A percentile compares a stretch with the other conserved stretches of the same genome.
phyloP scores from a whole-genome alignment of 1,140 invertebrate genomes.

The Drosophila littoralis region DNA sequence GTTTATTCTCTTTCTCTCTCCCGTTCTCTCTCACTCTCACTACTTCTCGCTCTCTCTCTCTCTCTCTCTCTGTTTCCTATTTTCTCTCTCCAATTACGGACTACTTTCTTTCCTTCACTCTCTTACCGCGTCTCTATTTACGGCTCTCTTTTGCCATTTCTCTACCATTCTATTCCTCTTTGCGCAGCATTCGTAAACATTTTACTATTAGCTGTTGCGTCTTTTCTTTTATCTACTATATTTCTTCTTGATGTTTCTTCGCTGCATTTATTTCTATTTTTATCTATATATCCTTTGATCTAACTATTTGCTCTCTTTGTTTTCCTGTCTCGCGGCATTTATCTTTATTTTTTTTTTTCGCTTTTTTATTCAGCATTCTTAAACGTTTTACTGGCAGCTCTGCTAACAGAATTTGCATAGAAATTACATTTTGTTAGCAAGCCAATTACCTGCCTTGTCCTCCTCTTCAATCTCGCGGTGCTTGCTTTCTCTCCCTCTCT shows the following conservation, averaged over 20 bases:
- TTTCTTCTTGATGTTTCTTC: too few species aligned
- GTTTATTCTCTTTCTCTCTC: neutral
- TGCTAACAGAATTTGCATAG: constrained; percentile 2
- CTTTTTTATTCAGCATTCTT: neutral
- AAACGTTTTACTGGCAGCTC: constrained; percentile 4
- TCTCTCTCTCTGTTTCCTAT: neutral
- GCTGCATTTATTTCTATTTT: neutral
- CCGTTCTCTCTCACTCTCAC: neutral
- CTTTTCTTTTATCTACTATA: neutral
- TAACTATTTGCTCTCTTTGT: neutral
- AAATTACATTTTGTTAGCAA: constrained; percentile 1
- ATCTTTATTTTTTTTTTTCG: neutral
- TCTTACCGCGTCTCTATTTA: neutral
- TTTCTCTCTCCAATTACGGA: neutral
- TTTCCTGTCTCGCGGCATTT: too few species aligned
- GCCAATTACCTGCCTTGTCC: neutral
- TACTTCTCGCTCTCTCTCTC: neutral
- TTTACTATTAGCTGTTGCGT: neutral
- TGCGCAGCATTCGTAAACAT: neutral
- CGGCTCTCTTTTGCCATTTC: neutral
- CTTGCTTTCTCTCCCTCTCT: neutral
- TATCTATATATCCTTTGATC: neutral
- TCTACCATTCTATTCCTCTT: neutral
- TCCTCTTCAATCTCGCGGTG: neutral
- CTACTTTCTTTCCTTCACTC: neutral